These are phyloP conservation scores for Acanthopagrus latus DNA, from an alignment of 2,797 vertebrate species.

Conservation along the genomic window DNA sequence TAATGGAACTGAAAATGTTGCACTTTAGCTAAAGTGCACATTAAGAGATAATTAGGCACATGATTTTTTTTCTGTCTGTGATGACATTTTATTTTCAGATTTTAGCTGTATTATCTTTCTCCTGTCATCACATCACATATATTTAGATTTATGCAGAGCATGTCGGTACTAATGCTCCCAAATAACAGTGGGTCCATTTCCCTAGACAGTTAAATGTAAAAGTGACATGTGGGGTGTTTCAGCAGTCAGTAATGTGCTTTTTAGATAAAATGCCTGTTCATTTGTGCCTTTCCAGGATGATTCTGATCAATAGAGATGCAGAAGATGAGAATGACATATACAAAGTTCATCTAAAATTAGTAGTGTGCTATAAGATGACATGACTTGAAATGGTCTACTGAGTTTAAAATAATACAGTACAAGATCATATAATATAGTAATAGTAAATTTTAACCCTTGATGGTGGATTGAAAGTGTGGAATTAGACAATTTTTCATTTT, in stretches of 20 bases:
- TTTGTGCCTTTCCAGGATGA: background rate
- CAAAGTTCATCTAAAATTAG: background rate
- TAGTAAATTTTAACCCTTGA: background rate
- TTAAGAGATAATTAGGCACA: slow-evolving; percentile 8
- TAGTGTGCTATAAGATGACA: background rate
- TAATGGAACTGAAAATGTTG: slow-evolving; percentile 1
- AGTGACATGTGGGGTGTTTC: background rate
- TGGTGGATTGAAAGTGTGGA: background rate
- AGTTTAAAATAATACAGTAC: background rate
- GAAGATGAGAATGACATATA: background rate
- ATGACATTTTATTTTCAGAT: slow-evolving; percentile 6
- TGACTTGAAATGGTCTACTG: background rate
- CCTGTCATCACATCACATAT: background rate
- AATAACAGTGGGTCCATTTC: background rate
- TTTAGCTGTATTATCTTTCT: background rate
- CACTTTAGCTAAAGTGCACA: background rate
- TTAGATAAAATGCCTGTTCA: background rate
- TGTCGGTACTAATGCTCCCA: background rate
- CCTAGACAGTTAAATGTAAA: slow-evolving; percentile 5
- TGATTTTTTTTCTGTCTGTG: background rate
- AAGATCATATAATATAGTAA: background rate
- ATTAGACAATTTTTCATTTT: background rate
- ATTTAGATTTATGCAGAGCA: slow-evolving; percentile 10
- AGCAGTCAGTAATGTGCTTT: background rate
- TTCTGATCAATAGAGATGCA: background rate